Evolutionary conservation across 37 sponge, comb jelly and placozoan species (phyloP), one percentile per base, ranked within the genome.

Genomic region (Halisarca cf. caerulea): DNA sequence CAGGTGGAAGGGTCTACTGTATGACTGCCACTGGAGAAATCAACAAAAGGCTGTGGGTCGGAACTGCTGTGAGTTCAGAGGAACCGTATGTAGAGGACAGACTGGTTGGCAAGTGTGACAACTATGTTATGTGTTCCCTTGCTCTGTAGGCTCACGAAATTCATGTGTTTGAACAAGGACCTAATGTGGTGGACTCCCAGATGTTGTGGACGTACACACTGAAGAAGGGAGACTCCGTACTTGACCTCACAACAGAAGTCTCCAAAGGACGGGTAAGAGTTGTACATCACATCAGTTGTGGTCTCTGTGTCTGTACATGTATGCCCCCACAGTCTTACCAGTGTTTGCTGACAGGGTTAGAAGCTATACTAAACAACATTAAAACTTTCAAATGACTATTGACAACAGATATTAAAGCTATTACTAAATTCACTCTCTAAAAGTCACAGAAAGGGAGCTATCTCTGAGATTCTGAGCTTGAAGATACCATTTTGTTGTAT

Each of bases 11-110:
- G 36, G 94, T 93, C 32, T 93, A 85, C 82, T 69, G 86, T 66
- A 93, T 93, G 94, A 88, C 94, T 0, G 78, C 94, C 61, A 93
- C 94, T 55, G 94, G 94, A 32, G 94, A 93, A 59, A 83, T 90
- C 20, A 86, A 93, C 70, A 93, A 90, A 64, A 84, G 94, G 40
- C 81, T 93, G 14, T 93, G 94, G 94, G 86, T 88, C 18, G 91
- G 91, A 32, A 93, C 94, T 45, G 81, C 94, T 78, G 94, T 93
- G 23, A 88, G 88, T 87, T 68, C 43, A 24, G n/a, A n/a, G n/a
- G n/a, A n/a, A n/a, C n/a, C n/a, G n/a, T n/a, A n/a, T n/a, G n/a
- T n/a, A n/a, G n/a, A n/a, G n/a, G n/a, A n/a, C n/a, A n/a, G n/a
- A n/a, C n/a, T n/a, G n/a, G n/a, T n/a, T n/a, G 51, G 6, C 51